A percentile compares a stretch with the other conserved stretches of the same genome.
These are phyloP conservation scores for Asobara japonica DNA, from an alignment of 1,140 invertebrate species.

Conservation along the genomic window DNA sequence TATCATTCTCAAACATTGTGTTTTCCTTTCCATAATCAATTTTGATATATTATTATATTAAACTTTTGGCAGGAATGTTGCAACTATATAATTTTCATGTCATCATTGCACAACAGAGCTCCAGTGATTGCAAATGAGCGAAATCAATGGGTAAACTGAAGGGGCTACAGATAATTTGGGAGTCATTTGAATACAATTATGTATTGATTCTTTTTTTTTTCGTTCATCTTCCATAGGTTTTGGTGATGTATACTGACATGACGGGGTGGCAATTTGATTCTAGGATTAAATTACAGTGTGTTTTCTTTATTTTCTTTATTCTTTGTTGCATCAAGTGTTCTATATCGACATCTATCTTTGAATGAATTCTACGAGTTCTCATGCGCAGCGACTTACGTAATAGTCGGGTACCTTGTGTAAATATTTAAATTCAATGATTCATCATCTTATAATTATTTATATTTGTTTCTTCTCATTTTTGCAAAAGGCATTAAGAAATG, in stretches of 20 bases:
- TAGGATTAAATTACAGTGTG: slow-evolving; percentile 29
- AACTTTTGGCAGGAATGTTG: slow-evolving; percentile 55
- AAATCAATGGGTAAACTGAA: slow-evolving; percentile 3
- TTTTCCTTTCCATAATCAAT: slow-evolving; percentile 50
- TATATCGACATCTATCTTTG: slow-evolving; percentile 6
- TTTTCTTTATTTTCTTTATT: slow-evolving; percentile 41
- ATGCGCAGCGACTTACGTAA: slow-evolving; percentile 24
- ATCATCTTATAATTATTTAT: slow-evolving; percentile 40
- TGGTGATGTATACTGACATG: slow-evolving; percentile 24
- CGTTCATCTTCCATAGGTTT: not conserved
- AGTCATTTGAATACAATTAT: slow-evolving; percentile 12
- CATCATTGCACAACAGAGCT: slow-evolving; percentile 25
- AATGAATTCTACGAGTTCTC: slow-evolving; percentile 21
- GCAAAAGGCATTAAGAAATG: slow-evolving; percentile 37
- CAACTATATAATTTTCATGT: slow-evolving; percentile 43
- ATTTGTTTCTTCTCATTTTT: slow-evolving; percentile 32
- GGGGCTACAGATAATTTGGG: not conserved
- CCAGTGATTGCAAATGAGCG: not conserved
- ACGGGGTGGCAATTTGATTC: slow-evolving; percentile 23
- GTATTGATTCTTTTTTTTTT: not conserved
- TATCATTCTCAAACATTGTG: slow-evolving; percentile 14
- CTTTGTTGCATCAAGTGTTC: slow-evolving; percentile 34
- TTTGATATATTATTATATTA: slow-evolving; percentile 50
- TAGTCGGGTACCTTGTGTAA: slow-evolving; percentile 5
- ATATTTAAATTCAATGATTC: slow-evolving; percentile 37